Evolutionary conservation across 2,888 invertebrate species (phyloP).

Genomic region (Drosophila setosimentum): DNA sequence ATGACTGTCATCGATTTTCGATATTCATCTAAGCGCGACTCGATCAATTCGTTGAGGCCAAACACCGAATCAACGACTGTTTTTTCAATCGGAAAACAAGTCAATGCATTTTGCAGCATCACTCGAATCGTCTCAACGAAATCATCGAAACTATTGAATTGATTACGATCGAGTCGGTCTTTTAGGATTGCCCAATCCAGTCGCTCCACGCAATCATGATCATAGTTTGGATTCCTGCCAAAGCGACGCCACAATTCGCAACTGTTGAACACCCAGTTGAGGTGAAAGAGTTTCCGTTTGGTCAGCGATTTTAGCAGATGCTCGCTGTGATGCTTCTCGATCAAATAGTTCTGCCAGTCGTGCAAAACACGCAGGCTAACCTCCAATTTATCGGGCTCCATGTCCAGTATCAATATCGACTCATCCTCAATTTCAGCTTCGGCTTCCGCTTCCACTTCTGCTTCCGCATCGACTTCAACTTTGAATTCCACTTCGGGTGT

Average conservation of each 20-base stretch:
- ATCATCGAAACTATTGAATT: constrained; percentile 18
- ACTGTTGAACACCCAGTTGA: constrained; percentile 46
- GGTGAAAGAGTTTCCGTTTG: constrained; percentile 19
- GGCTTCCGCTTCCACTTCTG: not conserved
- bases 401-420: not conserved
- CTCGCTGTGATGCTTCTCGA: constrained; percentile 41
- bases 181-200: constrained; percentile 35
- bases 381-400: not conserved
- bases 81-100: constrained; percentile 10
- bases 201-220: constrained; percentile 6
- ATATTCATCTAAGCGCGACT: not conserved
- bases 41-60: not conserved
- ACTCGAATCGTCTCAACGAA: constrained; percentile 24
- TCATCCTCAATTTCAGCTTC: not conserved
- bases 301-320: constrained; percentile 26
- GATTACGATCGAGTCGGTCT: constrained; percentile 5
- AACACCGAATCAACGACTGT: constrained; percentile 9
- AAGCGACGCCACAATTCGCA: constrained; percentile 19
- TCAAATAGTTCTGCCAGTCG: constrained; percentile 22
- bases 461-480: not conserved
- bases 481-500: not conserved
- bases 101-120: constrained; percentile 45
- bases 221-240: constrained; percentile 2
- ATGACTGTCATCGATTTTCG: not conserved
- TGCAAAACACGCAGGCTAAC: not conserved